Evolutionary conservation across 2,888 invertebrate species (phyloP), one percentile per base, ranked within the genome.

Genomic region (Galerucella nymphaeae): DNA sequence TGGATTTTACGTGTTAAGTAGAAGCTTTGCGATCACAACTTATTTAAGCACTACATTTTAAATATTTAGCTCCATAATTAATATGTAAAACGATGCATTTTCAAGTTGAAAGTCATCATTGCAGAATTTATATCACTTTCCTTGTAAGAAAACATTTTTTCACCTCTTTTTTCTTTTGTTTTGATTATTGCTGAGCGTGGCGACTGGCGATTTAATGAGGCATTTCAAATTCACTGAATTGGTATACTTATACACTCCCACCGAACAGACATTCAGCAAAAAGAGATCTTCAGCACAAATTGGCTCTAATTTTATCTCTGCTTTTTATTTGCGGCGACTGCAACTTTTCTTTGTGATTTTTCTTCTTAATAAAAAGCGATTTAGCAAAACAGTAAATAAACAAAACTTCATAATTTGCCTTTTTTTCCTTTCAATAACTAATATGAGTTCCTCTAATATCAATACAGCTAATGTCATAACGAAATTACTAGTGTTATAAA

Each of bases 221-320:
- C 53, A 53, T 53, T 53, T 53, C 18, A 18, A 18, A 18, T 53
- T 53, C 18, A 16, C 53, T 53, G 53, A 53, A 53, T 53, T 50
- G 50, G 53, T 53, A 53, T 53, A 53, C 53, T 53, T 53, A 53
- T 18, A 53, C 53, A 53, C n/a, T 53, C 18, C 16, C 16, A 8
- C 50, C n/a, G 50, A 58, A 58, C n/a, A 55, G n/a, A n/a, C n/a
- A n/a, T n/a, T n/a, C n/a, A n/a, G n/a, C n/a, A n/a, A n/a, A n/a
- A 13, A 58, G 58, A 23, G 30, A 58, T 58, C 5, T 30, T n/a
- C 30, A n/a, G 30, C 14, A 58, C 58, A 58, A 58, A 58, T 30
- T 58, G 58, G 58, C 30, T 58, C 58, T 58, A 58, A 30, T 30
- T 58, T 58, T 53, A 18, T 53, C 53, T 53, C 53, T 53, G 18